These are phyloP conservation scores for Erynnis tages DNA, from an alignment of 2,888 invertebrate genomes.

Conservation along the genomic window DNA sequence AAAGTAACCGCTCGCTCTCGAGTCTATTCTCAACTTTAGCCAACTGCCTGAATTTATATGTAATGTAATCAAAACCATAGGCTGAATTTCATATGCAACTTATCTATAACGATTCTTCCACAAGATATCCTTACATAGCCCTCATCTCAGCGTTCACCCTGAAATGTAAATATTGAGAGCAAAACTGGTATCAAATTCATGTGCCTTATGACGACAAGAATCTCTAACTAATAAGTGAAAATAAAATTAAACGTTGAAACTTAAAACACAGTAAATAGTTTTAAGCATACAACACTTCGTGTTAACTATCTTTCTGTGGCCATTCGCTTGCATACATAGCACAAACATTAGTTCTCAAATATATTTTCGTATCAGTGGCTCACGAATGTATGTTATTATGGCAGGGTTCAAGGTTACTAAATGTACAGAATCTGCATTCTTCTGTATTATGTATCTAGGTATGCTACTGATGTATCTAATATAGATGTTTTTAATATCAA, in stretches of 20 bases:
- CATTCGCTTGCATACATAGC: neutral
- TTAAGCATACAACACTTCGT: too few species aligned
- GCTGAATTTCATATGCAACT: neutral
- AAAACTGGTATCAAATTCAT: conserved; percentile 54
- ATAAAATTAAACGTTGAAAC: too few species aligned
- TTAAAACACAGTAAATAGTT: too few species aligned
- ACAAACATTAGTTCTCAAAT: neutral
- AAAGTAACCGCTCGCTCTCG: conserved; percentile 70
- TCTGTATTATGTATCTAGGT: conserved; percentile 1
- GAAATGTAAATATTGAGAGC: conserved; percentile 61
- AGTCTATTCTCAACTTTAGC: conserved; percentile 68
- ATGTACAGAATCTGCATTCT: conserved; percentile 10
- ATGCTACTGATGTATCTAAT: neutral
- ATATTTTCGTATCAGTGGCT: conserved; percentile 12
- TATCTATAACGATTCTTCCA: neutral
- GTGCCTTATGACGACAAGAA: conserved; percentile 44
- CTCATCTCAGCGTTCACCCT: conserved; percentile 56
- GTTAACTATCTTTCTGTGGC: too few species aligned
- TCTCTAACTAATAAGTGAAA: too few species aligned
- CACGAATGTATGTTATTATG: conserved; percentile 17
- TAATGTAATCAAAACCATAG: conserved; percentile 14
- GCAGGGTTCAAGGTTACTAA: conserved; percentile 12
- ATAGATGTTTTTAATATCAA: neutral
- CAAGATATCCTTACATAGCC: conserved; percentile 3
- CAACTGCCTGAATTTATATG: conserved; percentile 8